phyloP scores from a whole-genome alignment of 2,113 vertebrate genomes.

The Hyperopisus bebe region DNA sequence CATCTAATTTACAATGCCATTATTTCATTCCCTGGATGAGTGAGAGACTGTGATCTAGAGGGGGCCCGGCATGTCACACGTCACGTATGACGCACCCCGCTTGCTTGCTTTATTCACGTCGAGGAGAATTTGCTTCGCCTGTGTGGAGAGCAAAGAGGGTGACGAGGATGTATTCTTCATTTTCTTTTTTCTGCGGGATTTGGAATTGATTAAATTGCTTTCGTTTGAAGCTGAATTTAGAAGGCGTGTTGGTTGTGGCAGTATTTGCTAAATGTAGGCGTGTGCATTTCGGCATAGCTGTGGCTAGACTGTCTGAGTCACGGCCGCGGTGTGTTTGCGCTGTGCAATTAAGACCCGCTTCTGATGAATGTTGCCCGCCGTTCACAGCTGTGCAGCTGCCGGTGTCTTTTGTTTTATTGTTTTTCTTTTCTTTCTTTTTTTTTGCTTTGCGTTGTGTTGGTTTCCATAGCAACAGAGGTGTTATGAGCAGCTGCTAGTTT shows the following conservation, averaged over 20 bases:
- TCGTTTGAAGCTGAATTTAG: neutral
- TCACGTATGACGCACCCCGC: neutral
- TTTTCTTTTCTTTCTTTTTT: neutral
- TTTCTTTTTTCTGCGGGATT: neutral
- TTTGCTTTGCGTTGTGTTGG: neutral
- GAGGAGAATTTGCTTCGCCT: neutral
- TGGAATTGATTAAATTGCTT: neutral
- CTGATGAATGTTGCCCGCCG: neutral
- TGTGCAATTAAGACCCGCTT: neutral
- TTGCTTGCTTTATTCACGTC: neutral
- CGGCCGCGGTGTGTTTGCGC: neutral
- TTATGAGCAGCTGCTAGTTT: neutral
- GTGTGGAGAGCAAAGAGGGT: neutral
- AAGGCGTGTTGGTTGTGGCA: neutral
- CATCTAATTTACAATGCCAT: neutral
- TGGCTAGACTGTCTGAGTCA: neutral
- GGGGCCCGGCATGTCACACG: neutral
- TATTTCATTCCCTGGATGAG: neutral
- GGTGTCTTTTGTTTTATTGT: neutral
- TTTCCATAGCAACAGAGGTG: neutral
- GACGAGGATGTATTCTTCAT: neutral
- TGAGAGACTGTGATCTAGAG: neutral
- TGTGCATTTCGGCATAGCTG: too few relatives aligned
- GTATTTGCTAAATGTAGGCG: neutral
- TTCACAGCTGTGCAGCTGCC: neutral